A percentile compares a stretch with the other conserved stretches of the same genome.
Conservation (phyloP, 2,888 invertebrate species). For the Trisateles emortualis region DNA sequence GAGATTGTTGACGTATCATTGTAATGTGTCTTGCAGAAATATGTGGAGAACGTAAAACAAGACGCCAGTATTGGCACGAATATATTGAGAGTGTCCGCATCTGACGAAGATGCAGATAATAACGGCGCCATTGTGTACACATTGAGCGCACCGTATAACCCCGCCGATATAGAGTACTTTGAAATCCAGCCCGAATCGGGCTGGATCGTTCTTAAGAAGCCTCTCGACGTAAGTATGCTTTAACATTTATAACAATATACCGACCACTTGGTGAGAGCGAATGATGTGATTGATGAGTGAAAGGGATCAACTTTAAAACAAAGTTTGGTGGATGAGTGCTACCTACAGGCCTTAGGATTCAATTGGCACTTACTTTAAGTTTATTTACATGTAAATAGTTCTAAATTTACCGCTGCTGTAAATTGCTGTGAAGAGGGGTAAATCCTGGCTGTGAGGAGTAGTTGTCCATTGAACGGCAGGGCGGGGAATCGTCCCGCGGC, state of each 20-base stretch:
- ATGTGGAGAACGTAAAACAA: conserved; percentile 98
- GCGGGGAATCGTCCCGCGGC: conserved; percentile 52
- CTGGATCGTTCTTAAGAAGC: conserved; percentile 98
- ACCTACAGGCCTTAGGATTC: conserved; percentile 86
- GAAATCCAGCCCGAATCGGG: conserved; percentile 98
- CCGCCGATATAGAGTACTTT: conserved; percentile 97
- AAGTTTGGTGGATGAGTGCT: conserved; percentile 87
- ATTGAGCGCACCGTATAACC: conserved; percentile 95
- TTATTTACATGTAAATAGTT: conserved; percentile 85
- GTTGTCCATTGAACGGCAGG: conserved; percentile 81
- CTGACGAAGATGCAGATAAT: conserved; percentile 98
- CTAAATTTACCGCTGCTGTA: conserved; percentile 85
- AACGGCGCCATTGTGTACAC: conserved; percentile 98
- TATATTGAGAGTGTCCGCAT: conserved; percentile 97
- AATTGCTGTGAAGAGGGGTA: conserved; percentile 81
- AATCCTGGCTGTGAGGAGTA: conserved; percentile 87
- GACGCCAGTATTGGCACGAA: conserved; percentile 98
- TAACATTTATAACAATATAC: conserved; percentile 42
- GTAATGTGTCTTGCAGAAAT: conserved; percentile 91
- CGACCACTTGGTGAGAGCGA: conserved; percentile 58
- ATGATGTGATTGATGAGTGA: conserved; percentile 79
- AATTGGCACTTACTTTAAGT: conserved; percentile 85
- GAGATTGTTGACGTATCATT: conserved; percentile 53
- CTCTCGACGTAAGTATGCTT: conserved; percentile 96
- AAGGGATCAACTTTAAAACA: conserved; percentile 81